These are phyloP conservation scores for Cephalopachus bancanus DNA, from an alignment of 2,797 vertebrate genomes.

Conservation along the genomic window DNA sequence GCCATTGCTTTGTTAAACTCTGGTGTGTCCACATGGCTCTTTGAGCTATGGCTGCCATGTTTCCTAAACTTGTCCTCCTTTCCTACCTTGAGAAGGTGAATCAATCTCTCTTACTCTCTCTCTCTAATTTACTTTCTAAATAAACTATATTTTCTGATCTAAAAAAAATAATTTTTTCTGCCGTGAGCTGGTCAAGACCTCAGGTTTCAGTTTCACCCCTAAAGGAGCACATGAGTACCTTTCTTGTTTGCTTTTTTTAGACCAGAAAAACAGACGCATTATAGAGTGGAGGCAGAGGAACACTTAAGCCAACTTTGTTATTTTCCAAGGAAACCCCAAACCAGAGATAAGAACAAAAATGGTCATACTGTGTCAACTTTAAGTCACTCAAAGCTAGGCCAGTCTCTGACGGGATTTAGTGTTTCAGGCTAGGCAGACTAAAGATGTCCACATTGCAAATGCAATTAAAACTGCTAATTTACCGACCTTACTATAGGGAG, in stretches of 20 bases:
- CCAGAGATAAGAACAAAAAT: constrained; percentile 23
- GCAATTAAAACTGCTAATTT: constrained; percentile 6
- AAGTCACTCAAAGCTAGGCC: background rate
- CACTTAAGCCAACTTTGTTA: constrained; percentile 16
- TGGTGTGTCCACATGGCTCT: too few species aligned
- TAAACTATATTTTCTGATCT: too few species aligned
- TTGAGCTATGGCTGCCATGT: too few species aligned
- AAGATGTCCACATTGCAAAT: background rate
- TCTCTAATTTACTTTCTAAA: too few species aligned
- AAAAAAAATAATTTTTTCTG: too few species aligned
- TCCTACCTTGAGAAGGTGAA: too few species aligned
- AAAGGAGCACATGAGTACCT: background rate
- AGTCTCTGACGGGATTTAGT: background rate
- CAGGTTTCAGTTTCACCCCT: background rate
- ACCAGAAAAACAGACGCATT: constrained; percentile 11
- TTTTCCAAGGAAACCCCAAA: constrained; percentile 29
- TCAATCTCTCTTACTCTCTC: too few species aligned
- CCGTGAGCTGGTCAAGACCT: background rate
- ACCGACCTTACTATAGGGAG: background rate
- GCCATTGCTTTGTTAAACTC: too few species aligned
- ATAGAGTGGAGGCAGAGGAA: constrained; percentile 11
- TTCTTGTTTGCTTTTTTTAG: constrained; percentile 36
- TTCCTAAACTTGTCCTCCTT: too few species aligned
- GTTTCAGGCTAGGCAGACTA: background rate
- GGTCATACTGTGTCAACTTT: background rate